Percentiles rank a stretch among this genome's conserved stretches.
Conservation (phyloP, 2,888 invertebrate genomes). For the Acanthococcus lagerstroemiae region DNA sequence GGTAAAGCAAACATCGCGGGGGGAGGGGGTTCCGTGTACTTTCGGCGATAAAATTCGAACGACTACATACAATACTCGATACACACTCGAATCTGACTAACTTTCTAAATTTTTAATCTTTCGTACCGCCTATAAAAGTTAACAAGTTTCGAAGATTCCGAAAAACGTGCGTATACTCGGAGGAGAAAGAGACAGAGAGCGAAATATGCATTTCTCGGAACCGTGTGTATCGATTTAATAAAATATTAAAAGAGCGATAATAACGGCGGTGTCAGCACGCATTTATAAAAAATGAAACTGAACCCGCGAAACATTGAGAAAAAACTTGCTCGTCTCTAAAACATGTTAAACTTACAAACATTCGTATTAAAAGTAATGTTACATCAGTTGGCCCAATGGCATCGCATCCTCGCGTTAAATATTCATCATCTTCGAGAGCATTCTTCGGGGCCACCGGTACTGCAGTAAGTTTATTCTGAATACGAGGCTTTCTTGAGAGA, state of each 20-base stretch:
- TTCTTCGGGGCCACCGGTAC: slow-evolving; percentile 2
- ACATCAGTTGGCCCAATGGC: slow-evolving; percentile 19
- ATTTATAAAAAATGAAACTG: slow-evolving; percentile 28
- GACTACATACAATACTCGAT: background rate
- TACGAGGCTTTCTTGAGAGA: background rate
- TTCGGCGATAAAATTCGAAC: background rate
- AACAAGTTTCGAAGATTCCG: background rate
- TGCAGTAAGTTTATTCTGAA: background rate
- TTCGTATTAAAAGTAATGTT: slow-evolving; percentile 28
- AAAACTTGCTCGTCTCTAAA: slow-evolving; percentile 17
- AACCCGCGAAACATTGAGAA: slow-evolving; percentile 23
- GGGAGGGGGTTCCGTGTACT: no score
- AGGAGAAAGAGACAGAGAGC: background rate
- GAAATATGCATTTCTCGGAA: slow-evolving; percentile 14
- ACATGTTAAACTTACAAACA: slow-evolving; percentile 29
- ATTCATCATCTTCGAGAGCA: slow-evolving; percentile 19
- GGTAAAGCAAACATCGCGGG: no score
- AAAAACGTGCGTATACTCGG: background rate
- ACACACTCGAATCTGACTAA: background rate
- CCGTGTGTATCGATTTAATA: slow-evolving; percentile 29
- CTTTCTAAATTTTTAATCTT: background rate
- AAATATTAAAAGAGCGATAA: slow-evolving; percentile 23
- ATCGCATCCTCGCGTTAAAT: slow-evolving; percentile 18
- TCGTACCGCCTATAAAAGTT: background rate
- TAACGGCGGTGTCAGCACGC: slow-evolving; percentile 28